Percentiles rank a stretch among this genome's conserved stretches.
Evolutionary conservation across 2,797 vertebrate genomes (phyloP).

Genomic region (Leptoclinus maculatus): DNA sequence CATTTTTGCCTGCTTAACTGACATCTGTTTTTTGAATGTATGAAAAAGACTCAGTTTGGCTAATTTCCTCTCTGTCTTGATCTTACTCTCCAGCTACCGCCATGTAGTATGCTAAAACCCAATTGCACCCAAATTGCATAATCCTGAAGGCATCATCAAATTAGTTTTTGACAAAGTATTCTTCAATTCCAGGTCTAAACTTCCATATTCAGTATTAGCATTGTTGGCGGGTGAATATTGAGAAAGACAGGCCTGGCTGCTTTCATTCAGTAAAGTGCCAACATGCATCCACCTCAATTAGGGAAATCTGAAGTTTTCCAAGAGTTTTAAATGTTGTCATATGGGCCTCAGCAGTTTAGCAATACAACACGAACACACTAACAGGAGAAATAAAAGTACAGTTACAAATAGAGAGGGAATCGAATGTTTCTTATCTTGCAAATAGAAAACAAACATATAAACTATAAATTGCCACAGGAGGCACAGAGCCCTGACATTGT

Average conservation of each 20-base stretch:
- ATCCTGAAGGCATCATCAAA: conserved; percentile 57
- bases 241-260: conserved; percentile 31
- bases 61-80: conserved; percentile 35
- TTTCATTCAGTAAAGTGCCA: conserved; percentile 19
- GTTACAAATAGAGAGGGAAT: not conserved
- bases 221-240: conserved; percentile 18
- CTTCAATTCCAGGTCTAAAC: conserved; percentile 25
- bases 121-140: conserved; percentile 72
- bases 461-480: not conserved
- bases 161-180: conserved; percentile 33
- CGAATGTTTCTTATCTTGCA: not conserved
- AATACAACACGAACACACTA: not conserved
- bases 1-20: conserved; percentile 14
- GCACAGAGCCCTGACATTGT: not conserved
- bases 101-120: conserved; percentile 36
- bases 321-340: conserved; percentile 17
- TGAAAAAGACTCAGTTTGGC: conserved; percentile 22
- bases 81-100: conserved; percentile 10
- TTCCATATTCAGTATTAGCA: conserved; percentile 13
- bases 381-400: conserved; percentile 16
- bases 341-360: not conserved
- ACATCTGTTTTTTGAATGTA: conserved; percentile 27
- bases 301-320: conserved; percentile 18
- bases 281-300: conserved; percentile 16
- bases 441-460: conserved; percentile 2